Conservation (phyloP, 2,113 vertebrate genomes). For the Epinephelus fuscoguttatus region DNA sequence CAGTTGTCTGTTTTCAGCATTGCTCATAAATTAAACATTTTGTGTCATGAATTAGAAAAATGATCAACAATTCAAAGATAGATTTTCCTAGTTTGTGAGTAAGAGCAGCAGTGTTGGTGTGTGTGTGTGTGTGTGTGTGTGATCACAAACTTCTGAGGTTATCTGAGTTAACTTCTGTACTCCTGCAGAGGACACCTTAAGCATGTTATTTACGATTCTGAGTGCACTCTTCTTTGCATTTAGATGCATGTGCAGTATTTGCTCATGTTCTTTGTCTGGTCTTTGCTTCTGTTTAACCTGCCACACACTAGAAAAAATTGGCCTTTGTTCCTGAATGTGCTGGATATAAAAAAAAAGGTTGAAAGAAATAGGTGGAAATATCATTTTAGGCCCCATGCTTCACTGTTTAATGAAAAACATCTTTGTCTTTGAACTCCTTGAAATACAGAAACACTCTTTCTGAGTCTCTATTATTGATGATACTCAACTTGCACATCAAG, state of each 20-base stretch:
- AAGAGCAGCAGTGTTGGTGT: neutral
- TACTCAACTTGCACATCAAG: neutral
- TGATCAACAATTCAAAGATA: neutral
- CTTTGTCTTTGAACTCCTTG: neutral
- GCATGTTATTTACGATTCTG: neutral
- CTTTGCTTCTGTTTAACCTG: conserved; percentile 7
- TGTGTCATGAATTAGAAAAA: neutral
- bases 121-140: neutral
- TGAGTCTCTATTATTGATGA: neutral
- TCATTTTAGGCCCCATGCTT: neutral
- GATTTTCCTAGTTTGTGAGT: too few relatives aligned
- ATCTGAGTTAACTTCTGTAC: neutral
- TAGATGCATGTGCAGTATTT: neutral
- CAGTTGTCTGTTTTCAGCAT: conserved; percentile 10
- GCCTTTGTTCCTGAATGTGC: neutral
- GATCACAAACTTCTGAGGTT: neutral
- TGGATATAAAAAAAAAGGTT: neutral
- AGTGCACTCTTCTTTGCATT: neutral
- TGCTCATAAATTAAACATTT: conserved; percentile 31
- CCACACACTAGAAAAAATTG: neutral
- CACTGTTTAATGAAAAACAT: neutral
- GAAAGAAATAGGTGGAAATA: neutral
- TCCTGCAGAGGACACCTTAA: neutral
- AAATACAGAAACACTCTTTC: neutral
- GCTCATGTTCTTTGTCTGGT: neutral